These are phyloP conservation scores for Dexiosoma caninum DNA, from an alignment of 2,888 invertebrate genomes.

Conservation along the genomic window DNA sequence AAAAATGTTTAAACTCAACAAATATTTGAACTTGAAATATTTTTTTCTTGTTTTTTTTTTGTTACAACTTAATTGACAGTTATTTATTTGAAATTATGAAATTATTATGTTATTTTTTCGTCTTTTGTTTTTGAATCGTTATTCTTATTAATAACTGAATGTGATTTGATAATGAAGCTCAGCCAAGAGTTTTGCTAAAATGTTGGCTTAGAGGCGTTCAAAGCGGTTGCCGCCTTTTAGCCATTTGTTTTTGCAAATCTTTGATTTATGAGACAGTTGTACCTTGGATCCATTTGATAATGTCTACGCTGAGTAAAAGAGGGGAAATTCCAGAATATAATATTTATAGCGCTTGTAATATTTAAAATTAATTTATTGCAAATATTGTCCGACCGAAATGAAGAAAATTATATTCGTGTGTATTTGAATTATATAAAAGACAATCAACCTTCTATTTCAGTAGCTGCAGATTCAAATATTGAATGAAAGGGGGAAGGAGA, in stretches of 20 bases:
- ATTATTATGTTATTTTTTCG: neutral
- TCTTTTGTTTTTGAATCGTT: neutral
- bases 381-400: neutral
- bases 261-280: conserved; percentile 62
- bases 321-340: conserved; percentile 52
- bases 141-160: neutral
- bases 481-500: neutral
- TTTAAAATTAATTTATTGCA: neutral
- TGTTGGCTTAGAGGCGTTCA: neutral
- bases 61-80: conserved; percentile 34
- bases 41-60: neutral
- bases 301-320: neutral
- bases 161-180: neutral
- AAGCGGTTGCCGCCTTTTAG: conserved; percentile 32
- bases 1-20: no score
- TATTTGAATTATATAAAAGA: neutral
- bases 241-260: conserved; percentile 20
- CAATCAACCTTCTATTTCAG: neutral
- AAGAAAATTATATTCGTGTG: neutral
- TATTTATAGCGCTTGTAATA: neutral
- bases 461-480: neutral
- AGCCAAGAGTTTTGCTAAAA: neutral
- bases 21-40: conserved; percentile 60
- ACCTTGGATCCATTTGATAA: conserved; percentile 48
- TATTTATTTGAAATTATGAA: conserved; percentile 28